Conservation (phyloP, 2,113 vertebrate species). For the Elachura formosa region DNA sequence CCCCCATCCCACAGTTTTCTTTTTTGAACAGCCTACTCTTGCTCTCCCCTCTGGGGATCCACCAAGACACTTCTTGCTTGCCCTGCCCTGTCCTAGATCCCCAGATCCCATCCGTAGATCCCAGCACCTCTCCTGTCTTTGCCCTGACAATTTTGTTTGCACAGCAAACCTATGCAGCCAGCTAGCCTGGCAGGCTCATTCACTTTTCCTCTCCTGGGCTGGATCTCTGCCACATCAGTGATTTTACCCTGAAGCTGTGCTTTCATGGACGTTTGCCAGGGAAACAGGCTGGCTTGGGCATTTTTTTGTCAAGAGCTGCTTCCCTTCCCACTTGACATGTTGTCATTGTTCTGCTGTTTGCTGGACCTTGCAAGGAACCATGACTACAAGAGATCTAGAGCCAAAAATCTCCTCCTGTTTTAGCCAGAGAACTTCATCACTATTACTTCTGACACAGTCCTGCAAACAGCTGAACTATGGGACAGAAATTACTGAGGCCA, state of each 20-base stretch:
- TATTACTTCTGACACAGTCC: background rate
- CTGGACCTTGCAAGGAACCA: background rate
- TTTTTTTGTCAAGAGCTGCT: background rate
- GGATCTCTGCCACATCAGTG: background rate
- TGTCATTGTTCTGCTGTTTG: background rate
- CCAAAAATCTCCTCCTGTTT: background rate
- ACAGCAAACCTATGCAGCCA: background rate
- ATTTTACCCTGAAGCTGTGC: background rate
- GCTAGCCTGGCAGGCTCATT: background rate
- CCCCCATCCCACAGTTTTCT: background rate
- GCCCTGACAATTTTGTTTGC: background rate
- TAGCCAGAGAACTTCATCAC: background rate
- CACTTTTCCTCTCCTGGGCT: background rate
- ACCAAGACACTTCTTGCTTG: background rate
- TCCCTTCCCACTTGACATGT: background rate
- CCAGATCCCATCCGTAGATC: background rate
- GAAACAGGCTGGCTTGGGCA: background rate
- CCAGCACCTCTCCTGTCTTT: background rate
- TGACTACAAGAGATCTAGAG: background rate
- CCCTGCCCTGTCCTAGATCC: accelerated
- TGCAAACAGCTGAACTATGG: background rate
- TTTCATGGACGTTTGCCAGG: background rate
- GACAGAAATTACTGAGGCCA: background rate
- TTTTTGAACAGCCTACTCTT: background rate
- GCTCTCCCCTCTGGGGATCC: background rate